Base-by-base conservation (phyloP, 2,888 invertebrate species). In the Dermolepida albohirtum region DNA sequence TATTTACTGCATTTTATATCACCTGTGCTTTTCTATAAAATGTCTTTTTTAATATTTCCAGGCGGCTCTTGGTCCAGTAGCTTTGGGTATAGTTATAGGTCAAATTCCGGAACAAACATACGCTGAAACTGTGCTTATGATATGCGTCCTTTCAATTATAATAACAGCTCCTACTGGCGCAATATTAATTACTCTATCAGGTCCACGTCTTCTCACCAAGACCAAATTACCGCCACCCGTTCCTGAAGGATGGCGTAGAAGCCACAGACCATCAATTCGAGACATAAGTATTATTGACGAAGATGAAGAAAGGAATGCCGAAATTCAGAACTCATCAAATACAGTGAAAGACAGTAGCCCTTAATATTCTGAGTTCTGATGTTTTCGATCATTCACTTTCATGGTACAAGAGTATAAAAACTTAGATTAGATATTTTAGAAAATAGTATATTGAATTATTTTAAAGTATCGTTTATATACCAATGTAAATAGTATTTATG, bases 251-350 rank as follows among this genome's bases (percentile, higher is more conserved):
- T 94, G 94, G 94, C 87, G 91, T 14, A 88, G 93, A 73, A 90
- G 92, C 55, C 91, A 94, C 78, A 86, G 93, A 69, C 94, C 93
- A 2, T 94, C 94, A 0, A 91, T 95, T 66, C 88, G 94, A 54
- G 94, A 94, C 81, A 94, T 95, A 71, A 92, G 93, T 72, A 94
- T 95, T 80, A 93, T 93, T 80, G 92, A 93, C 78, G 93, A 94
- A 78, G 92, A 92, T 76, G 93, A 93, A 73, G 88, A 92, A 55
- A 52, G 64, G 16, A 65, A 68, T 29, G 49, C 22, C 10, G 69
- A 52, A 63, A 55, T 16, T 40, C 64, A 47, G 51, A 64, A 65
- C 16, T 41, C 29, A 10, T 44, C 50, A 7, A 64, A 39, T 49
- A 68, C 44, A 12, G 54, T 55, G 41, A 68, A 68, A 64, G 67